Percentiles rank a stretch among this genome's conserved stretches.
Evolutionary conservation across 92 coral and sea anemone species (phyloP).

Genomic region (Meandrina meandrites): DNA sequence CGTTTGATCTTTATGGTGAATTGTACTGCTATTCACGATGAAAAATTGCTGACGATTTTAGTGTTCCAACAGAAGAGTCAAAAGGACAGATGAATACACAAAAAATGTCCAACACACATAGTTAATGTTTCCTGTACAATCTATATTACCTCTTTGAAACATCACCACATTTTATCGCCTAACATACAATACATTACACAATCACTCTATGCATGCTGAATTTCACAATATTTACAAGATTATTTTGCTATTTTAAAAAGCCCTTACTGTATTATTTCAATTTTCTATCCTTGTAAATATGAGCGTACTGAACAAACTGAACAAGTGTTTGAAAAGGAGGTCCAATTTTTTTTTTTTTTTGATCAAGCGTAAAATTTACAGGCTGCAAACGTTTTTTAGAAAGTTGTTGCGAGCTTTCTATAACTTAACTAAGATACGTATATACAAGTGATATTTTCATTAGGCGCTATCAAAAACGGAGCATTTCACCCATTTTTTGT

Average conservation of each 20-base stretch:
- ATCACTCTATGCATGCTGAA: conserved; percentile 8
- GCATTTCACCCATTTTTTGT: neutral
- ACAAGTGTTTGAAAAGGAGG: conserved; percentile 8
- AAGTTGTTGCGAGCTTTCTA: conserved; percentile 19
- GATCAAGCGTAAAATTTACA: conserved; percentile 8
- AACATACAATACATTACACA: conserved; percentile 11
- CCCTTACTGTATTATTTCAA: neutral
- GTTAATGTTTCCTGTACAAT: conserved; percentile 8
- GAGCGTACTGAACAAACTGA: conserved; percentile 1
- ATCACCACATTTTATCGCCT: neutral
- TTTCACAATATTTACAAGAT: conserved; percentile 24
- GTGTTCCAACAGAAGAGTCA: conserved; percentile 6
- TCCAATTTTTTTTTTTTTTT: neutral
- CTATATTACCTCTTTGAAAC: neutral
- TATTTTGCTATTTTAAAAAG: neutral
- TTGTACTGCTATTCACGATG: conserved; percentile 1
- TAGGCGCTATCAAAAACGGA: conserved; percentile 20
- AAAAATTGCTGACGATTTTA: conserved; percentile 36
- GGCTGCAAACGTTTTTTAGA: conserved; percentile 13
- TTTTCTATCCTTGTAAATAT: neutral
- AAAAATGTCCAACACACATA: conserved; percentile 13
- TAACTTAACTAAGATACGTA: neutral
- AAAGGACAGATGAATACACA: conserved; percentile 43
- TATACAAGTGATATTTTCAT: conserved; percentile 20
- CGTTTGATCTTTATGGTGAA: neutral